Percentiles rank a stretch among this genome's conserved stretches.
Conservation (phyloP, 2,113 vertebrate genomes). For the Menura novaehollandiae region DNA sequence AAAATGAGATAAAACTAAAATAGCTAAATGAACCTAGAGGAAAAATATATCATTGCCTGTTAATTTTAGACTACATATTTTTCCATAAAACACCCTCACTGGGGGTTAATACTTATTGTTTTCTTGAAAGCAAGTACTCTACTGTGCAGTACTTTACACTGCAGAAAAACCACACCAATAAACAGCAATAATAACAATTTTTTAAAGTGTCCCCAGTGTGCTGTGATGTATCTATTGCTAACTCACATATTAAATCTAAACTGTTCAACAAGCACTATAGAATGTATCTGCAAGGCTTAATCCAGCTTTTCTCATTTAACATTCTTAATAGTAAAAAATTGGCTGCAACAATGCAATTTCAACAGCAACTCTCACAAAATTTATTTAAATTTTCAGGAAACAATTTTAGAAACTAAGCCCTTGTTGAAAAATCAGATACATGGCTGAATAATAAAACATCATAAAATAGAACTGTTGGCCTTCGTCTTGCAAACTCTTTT, state of each 20-base stretch:
- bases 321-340: slow-evolving; percentile 1
- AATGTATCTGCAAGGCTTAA: background rate
- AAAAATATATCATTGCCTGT: slow-evolving; percentile 26
- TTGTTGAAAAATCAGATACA: background rate
- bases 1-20: background rate
- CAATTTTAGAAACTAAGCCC: background rate
- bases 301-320: slow-evolving; percentile 2
- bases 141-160: background rate
- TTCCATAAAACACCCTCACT: background rate
- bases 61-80: slow-evolving; percentile 36
- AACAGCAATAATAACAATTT: slow-evolving; percentile 52
- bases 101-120: slow-evolving; percentile 7
- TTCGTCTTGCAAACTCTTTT: background rate
- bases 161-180: slow-evolving; percentile 30
- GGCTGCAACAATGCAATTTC: background rate
- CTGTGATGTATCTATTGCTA: slow-evolving; percentile 28
- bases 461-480: background rate
- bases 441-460: background rate
- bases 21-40: background rate
- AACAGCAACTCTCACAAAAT: background rate
- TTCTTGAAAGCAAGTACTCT: slow-evolving; percentile 48
- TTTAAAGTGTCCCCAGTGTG: slow-evolving; percentile 27
- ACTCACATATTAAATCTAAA: slow-evolving; percentile 34
- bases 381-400: background rate
- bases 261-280: background rate